Evolutionary conservation across 2,888 invertebrate species (phyloP).

Genomic region (Scotopteryx bipunctaria): DNA sequence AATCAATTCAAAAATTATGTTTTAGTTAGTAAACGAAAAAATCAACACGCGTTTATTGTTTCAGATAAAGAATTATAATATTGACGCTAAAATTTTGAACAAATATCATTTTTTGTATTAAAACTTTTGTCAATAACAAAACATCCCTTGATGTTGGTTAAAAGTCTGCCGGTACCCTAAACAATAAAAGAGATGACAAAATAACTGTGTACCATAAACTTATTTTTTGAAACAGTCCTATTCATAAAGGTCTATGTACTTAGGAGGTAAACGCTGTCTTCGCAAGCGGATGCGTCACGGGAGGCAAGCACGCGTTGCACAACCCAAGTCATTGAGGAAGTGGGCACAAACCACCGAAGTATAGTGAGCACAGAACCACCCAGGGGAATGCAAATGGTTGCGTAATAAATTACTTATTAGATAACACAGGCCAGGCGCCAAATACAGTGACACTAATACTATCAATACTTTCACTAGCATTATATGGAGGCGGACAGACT

Average conservation of each 20-base stretch:
- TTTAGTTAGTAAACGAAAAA: background rate
- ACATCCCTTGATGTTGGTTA: no score
- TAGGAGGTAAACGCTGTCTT: constrained; percentile 10
- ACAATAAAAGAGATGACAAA: no score
- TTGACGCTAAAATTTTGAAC: no score
- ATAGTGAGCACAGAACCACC: constrained; percentile 17
- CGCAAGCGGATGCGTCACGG: constrained; percentile 51
- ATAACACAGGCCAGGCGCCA: constrained; percentile 26
- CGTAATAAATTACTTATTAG: constrained; percentile 35
- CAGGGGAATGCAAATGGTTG: constrained; percentile 31
- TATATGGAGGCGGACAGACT: constrained; percentile 24
- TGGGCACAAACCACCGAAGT: constrained; percentile 21
- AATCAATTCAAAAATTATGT: background rate
- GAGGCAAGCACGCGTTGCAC: constrained; percentile 38
- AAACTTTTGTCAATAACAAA: no score
- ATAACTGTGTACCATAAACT: no score
- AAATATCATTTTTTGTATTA: no score
- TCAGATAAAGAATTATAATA: background rate
- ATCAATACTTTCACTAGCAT: constrained; percentile 63
- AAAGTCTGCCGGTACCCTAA: no score
- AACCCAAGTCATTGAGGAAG: constrained; percentile 35
- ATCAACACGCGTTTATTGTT: constrained; percentile 1
- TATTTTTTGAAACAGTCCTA: background rate
- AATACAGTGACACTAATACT: constrained; percentile 19
- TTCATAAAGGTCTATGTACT: background rate